These are phyloP conservation scores for Epinotia bilunana DNA, from an alignment of 2,888 invertebrate genomes.

Conservation along the genomic window DNA sequence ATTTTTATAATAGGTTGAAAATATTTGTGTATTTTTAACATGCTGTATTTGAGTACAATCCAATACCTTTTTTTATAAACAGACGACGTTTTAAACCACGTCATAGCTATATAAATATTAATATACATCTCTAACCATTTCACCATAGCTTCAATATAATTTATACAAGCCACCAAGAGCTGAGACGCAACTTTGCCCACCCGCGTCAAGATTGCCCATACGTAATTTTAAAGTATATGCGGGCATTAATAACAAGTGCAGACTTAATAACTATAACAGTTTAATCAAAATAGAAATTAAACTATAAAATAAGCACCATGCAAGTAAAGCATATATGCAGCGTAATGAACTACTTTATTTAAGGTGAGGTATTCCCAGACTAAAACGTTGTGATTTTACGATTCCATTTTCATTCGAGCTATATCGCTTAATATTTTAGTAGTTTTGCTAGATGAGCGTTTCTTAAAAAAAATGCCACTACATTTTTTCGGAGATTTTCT, in stretches of 20 bases:
- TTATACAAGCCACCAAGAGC: background rate
- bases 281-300: background rate
- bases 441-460: too few relatives aligned
- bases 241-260: too few relatives aligned
- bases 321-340: background rate
- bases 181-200: background rate
- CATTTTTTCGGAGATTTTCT: too few relatives aligned
- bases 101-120: background rate
- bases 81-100: background rate
- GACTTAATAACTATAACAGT: too few relatives aligned
- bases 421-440: too few relatives aligned
- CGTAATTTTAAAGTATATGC: too few relatives aligned
- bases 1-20: conserved; percentile 18
- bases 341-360: background rate
- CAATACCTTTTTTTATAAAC: background rate
- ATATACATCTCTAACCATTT: background rate
- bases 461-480: too few relatives aligned
- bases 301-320: background rate
- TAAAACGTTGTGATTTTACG: too few relatives aligned
- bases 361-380: too few relatives aligned
- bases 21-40: conserved; percentile 35
- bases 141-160: background rate
- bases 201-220: background rate
- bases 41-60: background rate
- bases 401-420: too few relatives aligned